phyloP scores from a whole-genome alignment of 2,797 vertebrate genomes.

The Nannoperca obscura region DNA sequence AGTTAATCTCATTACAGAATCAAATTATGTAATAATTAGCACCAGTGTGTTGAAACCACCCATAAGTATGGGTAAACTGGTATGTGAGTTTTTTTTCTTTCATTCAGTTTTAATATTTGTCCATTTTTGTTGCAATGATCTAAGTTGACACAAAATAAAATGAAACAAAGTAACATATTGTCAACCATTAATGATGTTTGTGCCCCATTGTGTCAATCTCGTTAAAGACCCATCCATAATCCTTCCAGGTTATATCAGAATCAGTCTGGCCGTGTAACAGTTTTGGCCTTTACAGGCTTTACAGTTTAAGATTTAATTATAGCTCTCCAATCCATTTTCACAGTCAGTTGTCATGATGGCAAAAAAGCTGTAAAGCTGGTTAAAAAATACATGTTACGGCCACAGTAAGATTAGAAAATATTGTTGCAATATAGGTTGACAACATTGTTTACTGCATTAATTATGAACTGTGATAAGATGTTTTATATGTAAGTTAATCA shows the following conservation, averaged over 20 bases:
- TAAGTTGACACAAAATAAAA: neutral
- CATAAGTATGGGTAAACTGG: neutral
- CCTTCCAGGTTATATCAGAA: neutral
- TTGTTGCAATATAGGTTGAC: too few relatives aligned
- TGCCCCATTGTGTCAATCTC: too few relatives aligned
- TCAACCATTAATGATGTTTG: neutral
- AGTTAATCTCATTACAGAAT: constrained; percentile 28
- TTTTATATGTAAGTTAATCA: neutral
- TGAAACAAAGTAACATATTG: neutral
- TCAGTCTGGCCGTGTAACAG: neutral
- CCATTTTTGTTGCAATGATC: neutral
- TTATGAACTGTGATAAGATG: neutral
- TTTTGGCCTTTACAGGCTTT: constrained; percentile 14
- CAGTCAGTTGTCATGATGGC: neutral
- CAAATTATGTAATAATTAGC: constrained; percentile 16
- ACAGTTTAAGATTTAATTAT: constrained; percentile 10
- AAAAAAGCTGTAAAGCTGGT: neutral
- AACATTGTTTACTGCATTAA: neutral
- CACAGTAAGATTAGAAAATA: neutral
- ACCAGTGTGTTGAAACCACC: neutral
- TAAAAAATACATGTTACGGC: neutral
- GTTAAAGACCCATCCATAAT: neutral
- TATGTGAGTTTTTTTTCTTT: neutral
- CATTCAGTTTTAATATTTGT: neutral
- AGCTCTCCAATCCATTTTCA: neutral